These are phyloP conservation scores for Anarhynchus alexandrinus DNA, from an alignment of 2,113 vertebrate genomes.

Conservation along the genomic window DNA sequence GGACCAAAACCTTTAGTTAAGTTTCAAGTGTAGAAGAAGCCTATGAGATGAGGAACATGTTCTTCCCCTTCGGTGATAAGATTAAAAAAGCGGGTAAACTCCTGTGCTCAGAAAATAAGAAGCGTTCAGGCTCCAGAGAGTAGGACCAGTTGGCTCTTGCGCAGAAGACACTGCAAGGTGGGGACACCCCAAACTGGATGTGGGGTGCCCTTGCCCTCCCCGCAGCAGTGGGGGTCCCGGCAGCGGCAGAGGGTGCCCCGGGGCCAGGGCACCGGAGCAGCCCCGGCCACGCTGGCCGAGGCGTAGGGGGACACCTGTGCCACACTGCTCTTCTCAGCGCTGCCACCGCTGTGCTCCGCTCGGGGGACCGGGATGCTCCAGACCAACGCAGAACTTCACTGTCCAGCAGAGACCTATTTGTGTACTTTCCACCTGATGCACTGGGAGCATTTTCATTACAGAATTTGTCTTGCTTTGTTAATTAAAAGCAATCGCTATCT, in stretches of 20 bases:
- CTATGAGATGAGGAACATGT: background rate
- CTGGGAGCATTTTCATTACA: background rate
- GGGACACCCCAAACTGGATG: background rate
- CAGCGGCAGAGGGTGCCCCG: fast-evolving
- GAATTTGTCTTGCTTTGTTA: background rate
- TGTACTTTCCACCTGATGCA: background rate
- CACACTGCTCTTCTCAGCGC: background rate
- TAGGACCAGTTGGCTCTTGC: background rate
- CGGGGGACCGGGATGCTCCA: fast-evolving
- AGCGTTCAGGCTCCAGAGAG: background rate
- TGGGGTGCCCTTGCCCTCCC: background rate
- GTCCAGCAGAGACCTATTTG: background rate
- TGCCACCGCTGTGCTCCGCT: background rate
- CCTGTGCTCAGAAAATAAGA: background rate
- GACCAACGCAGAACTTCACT: fast-evolving
- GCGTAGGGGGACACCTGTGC: background rate
- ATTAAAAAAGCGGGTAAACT: background rate
- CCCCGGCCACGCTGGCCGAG: fast-evolving
- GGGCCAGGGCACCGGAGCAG: background rate
- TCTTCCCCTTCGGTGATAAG: background rate
- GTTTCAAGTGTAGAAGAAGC: constrained; percentile 26
- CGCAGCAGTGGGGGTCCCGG: fast-evolving
- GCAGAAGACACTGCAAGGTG: background rate
- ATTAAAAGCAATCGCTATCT: background rate
- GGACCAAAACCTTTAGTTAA: constrained; percentile 35